A percentile compares a stretch with the other conserved stretches of the same genome.
phyloP scores from a whole-genome alignment of 2,888 invertebrate genomes.

The Hydrotaea diabolus region DNA sequence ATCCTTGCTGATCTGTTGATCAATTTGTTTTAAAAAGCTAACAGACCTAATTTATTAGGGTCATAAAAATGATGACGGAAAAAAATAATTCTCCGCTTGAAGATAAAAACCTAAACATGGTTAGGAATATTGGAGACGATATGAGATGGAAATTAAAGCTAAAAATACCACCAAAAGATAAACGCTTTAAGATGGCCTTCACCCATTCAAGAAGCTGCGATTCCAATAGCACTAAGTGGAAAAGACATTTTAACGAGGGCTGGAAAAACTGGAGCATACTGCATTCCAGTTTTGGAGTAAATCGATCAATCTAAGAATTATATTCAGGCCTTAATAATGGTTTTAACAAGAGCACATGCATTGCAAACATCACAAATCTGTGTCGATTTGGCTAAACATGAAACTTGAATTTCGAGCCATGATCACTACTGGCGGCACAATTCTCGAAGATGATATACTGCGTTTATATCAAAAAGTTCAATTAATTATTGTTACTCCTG shows the following conservation, averaged over 20 bases:
- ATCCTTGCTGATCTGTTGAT: no score
- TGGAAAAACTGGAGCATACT: conserved; percentile 99
- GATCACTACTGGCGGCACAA: conserved; percentile 99
- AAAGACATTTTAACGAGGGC: conserved; percentile 99
- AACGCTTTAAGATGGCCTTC: conserved; percentile 98
- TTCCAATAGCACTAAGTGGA: conserved; percentile 98
- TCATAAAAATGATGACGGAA: no score
- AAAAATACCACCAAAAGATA: conserved; percentile 98
- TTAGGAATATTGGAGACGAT: conserved; percentile 82
- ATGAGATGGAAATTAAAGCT: conserved; percentile 97
- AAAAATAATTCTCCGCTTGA: no score
- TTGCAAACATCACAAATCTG: conserved; percentile 99
- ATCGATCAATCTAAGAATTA: conserved; percentile 93
- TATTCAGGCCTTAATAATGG: conserved; percentile 98
- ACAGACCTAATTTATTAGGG: no score
- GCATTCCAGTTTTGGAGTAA: conserved; percentile 98
- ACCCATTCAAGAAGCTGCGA: conserved; percentile 99
- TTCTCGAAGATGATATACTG: conserved; percentile 99
- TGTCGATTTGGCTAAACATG: conserved; percentile 98
- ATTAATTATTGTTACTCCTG: conserved; percentile 99
- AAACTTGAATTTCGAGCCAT: conserved; percentile 98
- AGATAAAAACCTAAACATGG: conserved; percentile 73
- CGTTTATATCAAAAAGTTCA: conserved; percentile 99
- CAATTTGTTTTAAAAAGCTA: no score
- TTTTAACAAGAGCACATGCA: conserved; percentile 99